A percentile compares a stretch with the other conserved stretches of the same genome.
Evolutionary conservation across 2,797 vertebrate species (phyloP).

Genomic region (Pangasius sanitwongsei): DNA sequence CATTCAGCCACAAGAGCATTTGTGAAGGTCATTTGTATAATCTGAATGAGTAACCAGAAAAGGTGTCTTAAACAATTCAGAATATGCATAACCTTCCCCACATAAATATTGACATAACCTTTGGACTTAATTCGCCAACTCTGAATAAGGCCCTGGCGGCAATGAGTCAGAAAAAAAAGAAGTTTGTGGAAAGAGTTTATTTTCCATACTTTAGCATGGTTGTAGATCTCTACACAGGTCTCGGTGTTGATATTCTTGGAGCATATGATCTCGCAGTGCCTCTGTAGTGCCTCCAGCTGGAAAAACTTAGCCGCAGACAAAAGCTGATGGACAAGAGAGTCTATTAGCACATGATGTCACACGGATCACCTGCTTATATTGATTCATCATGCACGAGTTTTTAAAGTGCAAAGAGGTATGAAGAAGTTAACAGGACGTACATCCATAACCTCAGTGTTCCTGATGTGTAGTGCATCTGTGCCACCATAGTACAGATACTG

Average conservation of each 20-base stretch:
- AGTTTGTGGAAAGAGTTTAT: neutral
- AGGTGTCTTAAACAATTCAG: neutral
- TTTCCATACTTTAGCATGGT: constrained; percentile 89
- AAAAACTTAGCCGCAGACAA: constrained; percentile 98
- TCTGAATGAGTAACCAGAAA: neutral
- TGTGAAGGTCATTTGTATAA: neutral
- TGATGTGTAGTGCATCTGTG: constrained; percentile 91
- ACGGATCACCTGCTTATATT: neutral
- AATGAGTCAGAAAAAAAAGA: neutral
- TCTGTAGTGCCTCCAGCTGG: constrained; percentile 95
- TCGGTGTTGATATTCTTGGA: constrained; percentile 96
- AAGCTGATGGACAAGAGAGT: constrained; percentile 74
- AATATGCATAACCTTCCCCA: neutral
- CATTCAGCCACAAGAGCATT: neutral
- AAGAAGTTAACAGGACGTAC: constrained; percentile 66
- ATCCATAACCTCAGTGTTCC: constrained; percentile 97
- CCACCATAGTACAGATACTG: constrained; percentile 97
- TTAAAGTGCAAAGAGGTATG: neutral
- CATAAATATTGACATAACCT: neutral
- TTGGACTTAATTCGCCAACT: neutral
- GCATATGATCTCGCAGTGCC: constrained; percentile 98
- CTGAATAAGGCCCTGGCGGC: neutral
- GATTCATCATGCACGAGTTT: neutral
- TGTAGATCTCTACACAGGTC: constrained; percentile 97
- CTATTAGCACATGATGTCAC: neutral